These are phyloP conservation scores for Euborellia annulipes DNA, from an alignment of 1,140 invertebrate genomes.

Conservation along the genomic window DNA sequence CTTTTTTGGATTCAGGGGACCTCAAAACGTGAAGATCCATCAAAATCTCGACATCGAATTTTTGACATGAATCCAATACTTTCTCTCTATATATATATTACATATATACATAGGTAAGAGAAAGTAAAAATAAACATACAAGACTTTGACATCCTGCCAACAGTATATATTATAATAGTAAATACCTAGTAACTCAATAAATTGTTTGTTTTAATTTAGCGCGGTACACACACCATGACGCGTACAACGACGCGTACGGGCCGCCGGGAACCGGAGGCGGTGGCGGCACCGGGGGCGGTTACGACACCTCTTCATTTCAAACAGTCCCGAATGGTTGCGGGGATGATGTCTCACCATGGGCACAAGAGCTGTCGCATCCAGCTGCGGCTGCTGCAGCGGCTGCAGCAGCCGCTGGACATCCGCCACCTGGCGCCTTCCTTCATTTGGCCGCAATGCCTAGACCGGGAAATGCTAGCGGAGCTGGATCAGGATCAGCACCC, in stretches of 20 bases:
- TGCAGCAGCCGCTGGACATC: conserved; percentile 20
- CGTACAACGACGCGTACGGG: conserved; percentile 43
- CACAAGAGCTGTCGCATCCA: conserved; percentile 20
- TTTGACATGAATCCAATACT: too few species aligned
- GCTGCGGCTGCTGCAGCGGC: conserved; percentile 31
- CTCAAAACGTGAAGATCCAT: too few species aligned
- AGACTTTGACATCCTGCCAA: too few species aligned
- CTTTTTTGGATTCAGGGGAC: too few species aligned
- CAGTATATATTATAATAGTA: too few species aligned
- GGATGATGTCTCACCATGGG: conserved; percentile 22
- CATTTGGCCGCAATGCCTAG: conserved; percentile 3
- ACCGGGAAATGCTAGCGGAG: conserved; percentile 8
- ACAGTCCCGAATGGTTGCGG: conserved; percentile 48
- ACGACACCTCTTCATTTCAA: conserved; percentile 58
- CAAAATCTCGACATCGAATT: too few species aligned
- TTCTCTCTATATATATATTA: too few species aligned
- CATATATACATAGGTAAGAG: too few species aligned
- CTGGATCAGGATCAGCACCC: conserved; percentile 22
- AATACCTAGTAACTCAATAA: too few species aligned
- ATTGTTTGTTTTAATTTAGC: too few species aligned
- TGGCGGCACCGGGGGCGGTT: conserved; percentile 19
- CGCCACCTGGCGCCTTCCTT: conserved; percentile 11
- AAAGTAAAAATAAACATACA: too few species aligned
- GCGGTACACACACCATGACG: conserved; percentile 42
- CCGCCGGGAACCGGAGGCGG: conserved; percentile 21